Conservation (phyloP, 2,888 invertebrate genomes). For the Leucophora obtusa region DNA sequence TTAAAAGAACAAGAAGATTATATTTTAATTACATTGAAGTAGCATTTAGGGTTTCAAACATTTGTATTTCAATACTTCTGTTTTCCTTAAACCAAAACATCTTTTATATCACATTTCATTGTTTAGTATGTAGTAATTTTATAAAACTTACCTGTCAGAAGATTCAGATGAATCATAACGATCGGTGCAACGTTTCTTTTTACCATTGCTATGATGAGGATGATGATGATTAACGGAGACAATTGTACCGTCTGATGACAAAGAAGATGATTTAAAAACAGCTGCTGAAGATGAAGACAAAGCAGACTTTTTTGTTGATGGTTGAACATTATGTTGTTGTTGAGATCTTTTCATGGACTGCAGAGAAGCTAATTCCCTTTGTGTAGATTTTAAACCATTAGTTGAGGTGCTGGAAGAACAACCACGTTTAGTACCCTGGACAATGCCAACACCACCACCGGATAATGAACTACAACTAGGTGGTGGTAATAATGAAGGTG, state of each 20-base stretch:
- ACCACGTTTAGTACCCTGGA: slow-evolving; percentile 28
- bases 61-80: too few species aligned
- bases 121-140: background rate
- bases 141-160: slow-evolving; percentile 89
- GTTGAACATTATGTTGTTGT: slow-evolving; percentile 15
- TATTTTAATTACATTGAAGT: too few species aligned
- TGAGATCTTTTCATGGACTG: slow-evolving; percentile 60
- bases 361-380: slow-evolving; percentile 34
- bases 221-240: slow-evolving; percentile 31
- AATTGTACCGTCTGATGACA: slow-evolving; percentile 15
- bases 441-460: slow-evolving; percentile 16
- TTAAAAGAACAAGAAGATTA: too few species aligned
- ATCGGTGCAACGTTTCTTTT: slow-evolving; percentile 91
- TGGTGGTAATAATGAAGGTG: background rate
- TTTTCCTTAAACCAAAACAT: too few species aligned
- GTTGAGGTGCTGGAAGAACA: slow-evolving; percentile 10
- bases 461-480: slow-evolving; percentile 1
- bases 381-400: slow-evolving; percentile 28
- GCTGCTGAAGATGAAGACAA: slow-evolving; percentile 48
- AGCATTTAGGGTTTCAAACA: too few species aligned
- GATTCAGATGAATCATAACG: slow-evolving; percentile 96
- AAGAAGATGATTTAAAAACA: slow-evolving; percentile 33
- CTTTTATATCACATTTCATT: too few species aligned
- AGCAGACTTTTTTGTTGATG: slow-evolving; percentile 53
- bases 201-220: slow-evolving; percentile 71